Conservation (phyloP, 2,888 invertebrate species). For the Tenthredo mesomela region DNA sequence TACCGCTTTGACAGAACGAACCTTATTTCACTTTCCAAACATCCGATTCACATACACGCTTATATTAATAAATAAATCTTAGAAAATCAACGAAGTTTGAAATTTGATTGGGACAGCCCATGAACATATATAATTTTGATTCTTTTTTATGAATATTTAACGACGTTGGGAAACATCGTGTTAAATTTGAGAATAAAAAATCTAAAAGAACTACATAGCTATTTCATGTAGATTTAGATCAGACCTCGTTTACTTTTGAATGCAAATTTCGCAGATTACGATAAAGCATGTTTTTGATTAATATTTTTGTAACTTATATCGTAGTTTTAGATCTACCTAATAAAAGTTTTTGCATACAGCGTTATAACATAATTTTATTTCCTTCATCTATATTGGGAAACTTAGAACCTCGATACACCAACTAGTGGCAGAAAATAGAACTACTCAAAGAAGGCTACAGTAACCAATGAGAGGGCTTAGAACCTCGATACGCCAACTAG, state of each 20-base stretch:
- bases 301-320: background rate
- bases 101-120: background rate
- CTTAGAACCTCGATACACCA: too few relatives aligned
- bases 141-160: constrained; percentile 6
- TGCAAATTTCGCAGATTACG: background rate
- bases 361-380: background rate
- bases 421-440: too few relatives aligned
- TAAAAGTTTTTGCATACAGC: background rate
- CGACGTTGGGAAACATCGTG: background rate
- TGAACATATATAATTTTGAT: background rate
- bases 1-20: too few relatives aligned
- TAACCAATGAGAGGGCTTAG: too few relatives aligned
- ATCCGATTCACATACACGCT: too few relatives aligned
- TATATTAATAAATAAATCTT: too few relatives aligned
- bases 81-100: too few relatives aligned
- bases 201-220: background rate
- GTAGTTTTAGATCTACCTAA: background rate
- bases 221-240: background rate
- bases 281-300: background rate
- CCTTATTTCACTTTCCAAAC: too few relatives aligned
- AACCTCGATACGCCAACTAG: too few relatives aligned
- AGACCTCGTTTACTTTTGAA: background rate
- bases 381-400: too few relatives aligned
- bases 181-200: background rate
- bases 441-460: too few relatives aligned